Evolutionary conservation across 2,888 invertebrate genomes (phyloP).

Genomic region (Pammene aurita): DNA sequence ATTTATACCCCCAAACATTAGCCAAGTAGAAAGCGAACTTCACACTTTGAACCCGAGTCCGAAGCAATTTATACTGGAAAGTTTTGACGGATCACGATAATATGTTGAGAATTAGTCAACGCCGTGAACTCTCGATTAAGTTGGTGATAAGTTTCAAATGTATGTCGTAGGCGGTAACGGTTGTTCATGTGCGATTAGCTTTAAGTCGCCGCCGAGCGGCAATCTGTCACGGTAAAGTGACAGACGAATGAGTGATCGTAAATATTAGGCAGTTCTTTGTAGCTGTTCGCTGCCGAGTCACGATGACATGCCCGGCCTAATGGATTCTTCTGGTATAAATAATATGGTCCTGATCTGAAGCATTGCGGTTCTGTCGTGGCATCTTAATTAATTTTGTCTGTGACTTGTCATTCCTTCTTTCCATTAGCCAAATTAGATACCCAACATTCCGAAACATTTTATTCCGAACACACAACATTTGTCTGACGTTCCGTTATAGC

Average conservation of each 20-base stretch:
- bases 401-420: slow-evolving; percentile 52
- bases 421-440: slow-evolving; percentile 68
- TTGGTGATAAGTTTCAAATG: slow-evolving; percentile 41
- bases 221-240: slow-evolving; percentile 64
- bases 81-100: slow-evolving; percentile 47
- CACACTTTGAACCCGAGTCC: slow-evolving; percentile 51
- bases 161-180: slow-evolving; percentile 39
- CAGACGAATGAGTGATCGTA: slow-evolving; percentile 70
- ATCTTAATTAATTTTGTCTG: slow-evolving; percentile 41
- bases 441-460: slow-evolving; percentile 55
- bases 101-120: slow-evolving; percentile 36
- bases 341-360: slow-evolving; percentile 39
- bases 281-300: slow-evolving; percentile 51
- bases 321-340: slow-evolving; percentile 46
- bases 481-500: slow-evolving; percentile 32
- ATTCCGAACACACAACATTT: slow-evolving; percentile 40
- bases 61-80: slow-evolving; percentile 48
- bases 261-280: slow-evolving; percentile 60
- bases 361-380: slow-evolving; percentile 29
- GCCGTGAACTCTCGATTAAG: slow-evolving; percentile 39
- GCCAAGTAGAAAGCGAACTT: slow-evolving; percentile 51
- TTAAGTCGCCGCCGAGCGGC: slow-evolving; percentile 45
- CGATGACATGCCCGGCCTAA: slow-evolving; percentile 49
- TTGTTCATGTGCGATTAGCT: slow-evolving; percentile 43
- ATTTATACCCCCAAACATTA: slow-evolving; percentile 66